A percentile compares a stretch with the other conserved stretches of the same genome.
These are phyloP conservation scores for Cavia aperea DNA, from an alignment of 2,113 vertebrate species.

Conservation along the genomic window DNA sequence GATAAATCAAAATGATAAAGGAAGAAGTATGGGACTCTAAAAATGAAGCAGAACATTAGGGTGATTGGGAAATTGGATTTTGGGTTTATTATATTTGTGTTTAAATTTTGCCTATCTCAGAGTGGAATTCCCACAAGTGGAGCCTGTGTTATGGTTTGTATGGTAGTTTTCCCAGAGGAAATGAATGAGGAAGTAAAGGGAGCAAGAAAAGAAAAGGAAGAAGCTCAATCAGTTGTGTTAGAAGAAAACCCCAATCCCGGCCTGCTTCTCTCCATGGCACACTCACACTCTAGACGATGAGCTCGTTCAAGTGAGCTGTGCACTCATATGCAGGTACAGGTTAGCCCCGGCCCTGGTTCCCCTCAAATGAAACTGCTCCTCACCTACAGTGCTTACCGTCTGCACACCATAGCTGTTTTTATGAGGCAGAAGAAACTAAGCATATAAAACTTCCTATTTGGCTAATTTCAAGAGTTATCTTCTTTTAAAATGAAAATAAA, in stretches of 20 bases:
- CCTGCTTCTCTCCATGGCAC: no score
- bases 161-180: not conserved
- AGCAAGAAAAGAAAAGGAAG: not conserved
- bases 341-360: not conserved
- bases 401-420: not conserved
- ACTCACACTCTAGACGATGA: not conserved
- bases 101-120: not conserved
- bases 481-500: constrained; percentile 5
- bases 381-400: no score
- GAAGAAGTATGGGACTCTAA: not conserved
- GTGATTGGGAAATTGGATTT: not conserved
- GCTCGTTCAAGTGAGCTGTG: not conserved
- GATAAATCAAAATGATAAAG: not conserved
- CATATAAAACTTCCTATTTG: not conserved
- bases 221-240: not conserved
- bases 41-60: not conserved
- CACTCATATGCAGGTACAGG: no score
- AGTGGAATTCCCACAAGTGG: not conserved
- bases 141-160: not conserved
- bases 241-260: not conserved
- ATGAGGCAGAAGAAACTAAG: not conserved
- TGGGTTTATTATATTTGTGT: not conserved
- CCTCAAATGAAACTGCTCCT: not conserved
- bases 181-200: not conserved
- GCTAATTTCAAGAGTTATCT: not conserved